Evolutionary conservation across 2,888 invertebrate species (phyloP).

Genomic region (Gibbula magus): DNA sequence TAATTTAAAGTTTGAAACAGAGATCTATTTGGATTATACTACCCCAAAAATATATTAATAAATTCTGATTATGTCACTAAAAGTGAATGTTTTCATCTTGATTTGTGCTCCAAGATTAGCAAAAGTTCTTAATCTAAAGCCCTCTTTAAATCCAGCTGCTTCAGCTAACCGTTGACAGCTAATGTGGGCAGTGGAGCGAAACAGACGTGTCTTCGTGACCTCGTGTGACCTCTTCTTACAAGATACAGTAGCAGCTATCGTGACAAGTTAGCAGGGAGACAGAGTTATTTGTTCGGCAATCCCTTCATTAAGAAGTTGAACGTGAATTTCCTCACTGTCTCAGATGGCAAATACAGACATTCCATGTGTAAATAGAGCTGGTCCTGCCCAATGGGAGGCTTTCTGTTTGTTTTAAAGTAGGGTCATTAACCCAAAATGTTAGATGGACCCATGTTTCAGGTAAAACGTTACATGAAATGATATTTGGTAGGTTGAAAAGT

Average conservation of each 20-base stretch:
- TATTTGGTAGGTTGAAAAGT: no score
- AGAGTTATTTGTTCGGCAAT: not conserved
- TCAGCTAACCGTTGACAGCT: not conserved
- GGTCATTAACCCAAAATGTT: constrained; percentile 4
- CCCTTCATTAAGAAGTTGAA: constrained; percentile 8
- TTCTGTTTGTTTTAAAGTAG: not conserved
- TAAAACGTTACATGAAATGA: not conserved
- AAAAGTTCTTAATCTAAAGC: no score
- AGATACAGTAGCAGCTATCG: not conserved
- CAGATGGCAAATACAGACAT: not conserved
- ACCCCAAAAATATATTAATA: no score
- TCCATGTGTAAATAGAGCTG: not conserved
- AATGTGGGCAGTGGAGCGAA: not conserved
- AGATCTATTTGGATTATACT: no score
- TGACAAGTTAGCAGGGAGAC: not conserved
- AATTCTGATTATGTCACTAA: no score
- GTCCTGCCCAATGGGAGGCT: not conserved
- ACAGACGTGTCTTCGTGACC: not conserved
- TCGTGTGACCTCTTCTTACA: not conserved
- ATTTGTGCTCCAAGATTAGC: no score
- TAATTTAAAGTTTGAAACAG: no score
- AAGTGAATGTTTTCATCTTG: no score
- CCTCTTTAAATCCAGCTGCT: no score
- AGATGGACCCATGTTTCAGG: not conserved
- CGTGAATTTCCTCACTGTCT: constrained; percentile 8